These are phyloP conservation scores for Seira musarum DNA, from an alignment of 2,888 invertebrate species.

Conservation along the genomic window DNA sequence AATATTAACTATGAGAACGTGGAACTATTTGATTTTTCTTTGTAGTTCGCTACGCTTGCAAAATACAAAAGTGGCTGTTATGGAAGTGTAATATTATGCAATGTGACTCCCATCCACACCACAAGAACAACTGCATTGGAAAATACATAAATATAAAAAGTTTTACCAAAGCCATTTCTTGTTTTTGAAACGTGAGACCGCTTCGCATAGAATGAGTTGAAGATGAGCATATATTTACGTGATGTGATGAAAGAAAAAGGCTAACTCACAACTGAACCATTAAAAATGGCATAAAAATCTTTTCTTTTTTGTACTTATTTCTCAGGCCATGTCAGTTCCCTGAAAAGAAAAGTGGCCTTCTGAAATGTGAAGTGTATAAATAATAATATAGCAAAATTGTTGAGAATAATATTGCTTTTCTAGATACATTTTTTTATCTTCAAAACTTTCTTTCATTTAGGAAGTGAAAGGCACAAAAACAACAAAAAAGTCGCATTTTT, in stretches of 20 bases:
- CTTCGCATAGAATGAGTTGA: no score
- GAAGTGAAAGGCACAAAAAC: constrained; percentile 22
- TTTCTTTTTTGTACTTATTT: constrained; percentile 11
- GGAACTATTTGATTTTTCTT: no score
- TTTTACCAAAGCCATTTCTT: not conserved
- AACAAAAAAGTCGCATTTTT: constrained; percentile 47
- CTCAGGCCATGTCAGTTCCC: not conserved
- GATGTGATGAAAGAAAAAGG: no score
- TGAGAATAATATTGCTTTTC: no score
- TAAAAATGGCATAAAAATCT: constrained; percentile 29
- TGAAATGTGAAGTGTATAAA: not conserved
- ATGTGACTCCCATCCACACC: not conserved
- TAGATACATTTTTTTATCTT: no score
- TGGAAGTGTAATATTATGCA: not conserved
- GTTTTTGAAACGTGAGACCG: no score
- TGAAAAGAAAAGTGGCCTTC: not conserved
- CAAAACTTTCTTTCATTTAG: no score
- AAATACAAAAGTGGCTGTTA: not conserved
- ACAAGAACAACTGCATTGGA: not conserved
- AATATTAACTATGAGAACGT: no score
- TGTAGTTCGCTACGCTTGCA: no score
- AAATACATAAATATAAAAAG: not conserved
- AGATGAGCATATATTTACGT: no score
- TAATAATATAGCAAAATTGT: no score
- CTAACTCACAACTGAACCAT: not conserved